Conservation (phyloP, 2,797 vertebrate genomes). For the Ara ararauna region DNA sequence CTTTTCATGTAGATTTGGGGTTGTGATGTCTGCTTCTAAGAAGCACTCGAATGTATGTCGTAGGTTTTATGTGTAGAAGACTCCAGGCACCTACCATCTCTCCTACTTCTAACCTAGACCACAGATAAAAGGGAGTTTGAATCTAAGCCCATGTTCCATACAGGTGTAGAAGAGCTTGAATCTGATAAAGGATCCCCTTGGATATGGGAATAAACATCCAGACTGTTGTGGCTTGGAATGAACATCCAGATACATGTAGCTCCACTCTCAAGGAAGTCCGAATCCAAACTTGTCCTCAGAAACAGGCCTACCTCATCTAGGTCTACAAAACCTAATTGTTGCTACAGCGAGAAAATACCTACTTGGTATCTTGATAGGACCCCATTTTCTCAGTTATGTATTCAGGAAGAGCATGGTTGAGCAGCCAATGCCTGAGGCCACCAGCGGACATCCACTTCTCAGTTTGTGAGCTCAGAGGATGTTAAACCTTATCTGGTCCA, state of each 20-base stretch:
- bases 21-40: not conserved
- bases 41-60: not conserved
- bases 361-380: not conserved
- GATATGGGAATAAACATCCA: not conserved
- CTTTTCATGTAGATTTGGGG: not conserved
- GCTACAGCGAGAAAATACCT: not conserved
- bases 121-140: not conserved
- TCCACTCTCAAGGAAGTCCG: not conserved
- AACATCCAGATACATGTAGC: not conserved
- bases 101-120: not conserved
- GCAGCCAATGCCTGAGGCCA: fast-evolving
- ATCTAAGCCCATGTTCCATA: not conserved
- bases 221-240: not conserved
- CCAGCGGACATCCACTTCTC: not conserved
- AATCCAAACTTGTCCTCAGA: not conserved
- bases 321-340: not conserved
- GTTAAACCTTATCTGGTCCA: not conserved
- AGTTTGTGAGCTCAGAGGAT: not conserved
- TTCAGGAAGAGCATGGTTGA: not conserved
- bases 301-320: not conserved
- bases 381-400: not conserved
- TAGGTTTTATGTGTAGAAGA: not conserved
- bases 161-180: not conserved
- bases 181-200: not conserved
- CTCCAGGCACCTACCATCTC: not conserved